A percentile compares a stretch with the other conserved stretches of the same genome.
Evolutionary conservation across 2,797 vertebrate genomes (phyloP).

Genomic region (Acanthiza pusilla): DNA sequence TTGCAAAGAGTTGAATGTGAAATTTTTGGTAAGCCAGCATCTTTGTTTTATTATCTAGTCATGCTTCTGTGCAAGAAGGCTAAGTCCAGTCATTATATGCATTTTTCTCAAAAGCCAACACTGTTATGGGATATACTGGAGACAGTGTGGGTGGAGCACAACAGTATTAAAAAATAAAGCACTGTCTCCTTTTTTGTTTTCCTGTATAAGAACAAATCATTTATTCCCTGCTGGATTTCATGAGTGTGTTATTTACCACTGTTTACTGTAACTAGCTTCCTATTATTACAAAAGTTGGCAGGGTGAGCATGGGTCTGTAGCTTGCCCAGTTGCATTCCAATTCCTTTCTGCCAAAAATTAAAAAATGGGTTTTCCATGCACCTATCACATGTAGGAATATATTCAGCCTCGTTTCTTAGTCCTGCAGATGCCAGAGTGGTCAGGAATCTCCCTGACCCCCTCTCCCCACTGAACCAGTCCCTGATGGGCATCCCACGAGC

Average conservation of each 20-base stretch:
- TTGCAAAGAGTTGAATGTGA: background rate
- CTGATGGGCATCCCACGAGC: background rate
- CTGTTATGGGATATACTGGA: slow-evolving; percentile 50
- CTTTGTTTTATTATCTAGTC: slow-evolving; percentile 59
- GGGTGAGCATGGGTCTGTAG: slow-evolving; percentile 29
- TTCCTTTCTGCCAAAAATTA: slow-evolving; percentile 52
- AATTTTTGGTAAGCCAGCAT: slow-evolving; percentile 32
- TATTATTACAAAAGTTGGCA: slow-evolving; percentile 69
- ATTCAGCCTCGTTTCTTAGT: background rate
- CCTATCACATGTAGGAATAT: slow-evolving; percentile 48
- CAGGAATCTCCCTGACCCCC: background rate
- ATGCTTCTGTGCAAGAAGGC: slow-evolving; percentile 54
- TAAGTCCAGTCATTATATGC: slow-evolving; percentile 38
- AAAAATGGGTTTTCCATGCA: slow-evolving; percentile 63
- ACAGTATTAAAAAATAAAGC: slow-evolving; percentile 45
- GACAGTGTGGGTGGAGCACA: slow-evolving; percentile 62
- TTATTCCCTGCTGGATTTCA: slow-evolving; percentile 57
- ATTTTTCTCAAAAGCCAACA: slow-evolving; percentile 44
- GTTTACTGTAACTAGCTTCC: slow-evolving; percentile 69
- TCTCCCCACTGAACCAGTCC: background rate
- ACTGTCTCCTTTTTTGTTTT: slow-evolving; percentile 51
- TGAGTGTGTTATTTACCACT: slow-evolving; percentile 66
- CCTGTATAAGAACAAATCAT: slow-evolving; percentile 60
- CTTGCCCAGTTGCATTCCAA: slow-evolving; percentile 62
- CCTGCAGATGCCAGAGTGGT: background rate